These are phyloP conservation scores for Hystrix brachyura DNA, from an alignment of 2,113 vertebrate genomes.

Conservation along the genomic window DNA sequence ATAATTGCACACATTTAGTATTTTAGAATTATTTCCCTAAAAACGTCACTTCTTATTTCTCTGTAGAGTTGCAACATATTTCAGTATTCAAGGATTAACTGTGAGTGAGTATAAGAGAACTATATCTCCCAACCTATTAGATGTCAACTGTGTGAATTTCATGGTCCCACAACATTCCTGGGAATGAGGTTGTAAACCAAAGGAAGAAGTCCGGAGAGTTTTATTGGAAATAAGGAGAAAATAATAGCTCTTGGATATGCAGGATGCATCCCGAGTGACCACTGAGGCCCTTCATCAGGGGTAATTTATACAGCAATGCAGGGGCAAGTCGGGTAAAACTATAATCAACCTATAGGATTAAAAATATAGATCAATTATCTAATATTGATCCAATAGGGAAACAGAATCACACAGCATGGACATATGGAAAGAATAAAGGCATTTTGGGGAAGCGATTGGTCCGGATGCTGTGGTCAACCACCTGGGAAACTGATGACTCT, in stretches of 20 bases:
- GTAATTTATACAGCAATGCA: not conserved
- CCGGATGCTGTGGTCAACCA: not conserved
- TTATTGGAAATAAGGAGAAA: not conserved
- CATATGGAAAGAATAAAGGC: not conserved
- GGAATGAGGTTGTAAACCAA: not conserved
- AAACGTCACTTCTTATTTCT: conserved; percentile 47
- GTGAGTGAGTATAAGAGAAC: not conserved
- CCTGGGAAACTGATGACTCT: not conserved
- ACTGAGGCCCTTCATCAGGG: not conserved
- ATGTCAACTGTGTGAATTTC: not conserved
- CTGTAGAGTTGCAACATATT: conserved; percentile 36
- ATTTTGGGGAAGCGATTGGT: not conserved
- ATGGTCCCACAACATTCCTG: not conserved
- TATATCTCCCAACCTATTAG: not conserved
- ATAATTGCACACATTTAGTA: not conserved
- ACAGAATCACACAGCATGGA: not conserved
- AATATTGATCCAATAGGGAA: not conserved
- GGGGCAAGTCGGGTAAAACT: not conserved
- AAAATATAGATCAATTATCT: not conserved
- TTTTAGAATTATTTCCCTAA: conserved; percentile 37
- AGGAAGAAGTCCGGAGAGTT: not conserved
- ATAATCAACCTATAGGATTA: not conserved
- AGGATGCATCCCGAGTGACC: not conserved
- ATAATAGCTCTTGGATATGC: not conserved
- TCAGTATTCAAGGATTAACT: conserved; percentile 28